Evolutionary conservation across 1,140 invertebrate genomes (phyloP).

Genomic region (Pantala flavescens): DNA sequence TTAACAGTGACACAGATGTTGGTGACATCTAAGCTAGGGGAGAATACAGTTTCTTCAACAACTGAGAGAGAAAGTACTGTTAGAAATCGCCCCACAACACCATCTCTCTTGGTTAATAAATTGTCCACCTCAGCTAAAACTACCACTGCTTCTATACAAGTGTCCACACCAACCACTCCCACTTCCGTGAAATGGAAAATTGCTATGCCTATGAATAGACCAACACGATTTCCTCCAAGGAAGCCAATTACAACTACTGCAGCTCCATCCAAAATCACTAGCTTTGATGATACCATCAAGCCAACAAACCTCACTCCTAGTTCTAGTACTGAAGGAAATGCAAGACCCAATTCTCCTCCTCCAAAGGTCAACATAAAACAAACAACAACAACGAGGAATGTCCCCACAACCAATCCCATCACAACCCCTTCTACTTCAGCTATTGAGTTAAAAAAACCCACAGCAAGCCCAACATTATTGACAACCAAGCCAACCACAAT

Average conservation of each 20-base stretch:
- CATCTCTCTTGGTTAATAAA: not conserved
- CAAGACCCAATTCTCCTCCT: not conserved
- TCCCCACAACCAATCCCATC: slow-evolving; percentile 12
- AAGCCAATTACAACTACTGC: not conserved
- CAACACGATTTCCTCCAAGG: not conserved
- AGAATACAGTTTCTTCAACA: too few relatives aligned
- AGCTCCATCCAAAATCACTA: not conserved
- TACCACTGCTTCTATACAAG: not conserved
- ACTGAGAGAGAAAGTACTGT: not conserved
- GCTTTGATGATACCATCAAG: not conserved
- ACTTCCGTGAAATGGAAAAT: not conserved
- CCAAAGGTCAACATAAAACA: not conserved
- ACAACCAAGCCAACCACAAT: slow-evolving; percentile 27
- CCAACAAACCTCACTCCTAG: not conserved
- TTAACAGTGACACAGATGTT: too few relatives aligned
- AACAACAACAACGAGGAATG: slow-evolving; percentile 16
- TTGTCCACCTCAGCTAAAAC: not conserved
- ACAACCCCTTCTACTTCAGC: slow-evolving; percentile 19
- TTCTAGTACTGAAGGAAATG: not conserved
- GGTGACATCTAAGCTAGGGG: too few relatives aligned
- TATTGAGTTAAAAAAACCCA: slow-evolving; percentile 27
- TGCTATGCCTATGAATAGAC: not conserved
- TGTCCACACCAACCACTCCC: not conserved
- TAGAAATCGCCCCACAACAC: not conserved
- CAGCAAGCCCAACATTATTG: slow-evolving; percentile 27